These are phyloP conservation scores for Pelmatolapia mariae DNA, from an alignment of 2,113 vertebrate genomes.

Conservation along the genomic window DNA sequence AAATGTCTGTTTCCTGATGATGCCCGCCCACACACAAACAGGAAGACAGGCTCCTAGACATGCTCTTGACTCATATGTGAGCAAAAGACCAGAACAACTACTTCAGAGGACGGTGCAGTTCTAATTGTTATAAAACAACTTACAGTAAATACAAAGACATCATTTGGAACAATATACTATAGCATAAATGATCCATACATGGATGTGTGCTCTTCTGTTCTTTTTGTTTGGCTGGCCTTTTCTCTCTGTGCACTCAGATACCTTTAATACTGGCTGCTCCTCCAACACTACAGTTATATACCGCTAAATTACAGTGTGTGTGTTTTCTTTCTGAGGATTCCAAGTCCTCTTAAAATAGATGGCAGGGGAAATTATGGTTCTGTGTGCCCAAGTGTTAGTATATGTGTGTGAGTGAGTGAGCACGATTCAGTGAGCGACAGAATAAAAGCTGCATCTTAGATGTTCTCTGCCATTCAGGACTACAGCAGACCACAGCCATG, in stretches of 20 bases:
- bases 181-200: neutral
- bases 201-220: neutral
- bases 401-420: neutral
- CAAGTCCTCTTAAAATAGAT: slow-evolving; percentile 57
- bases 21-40: neutral
- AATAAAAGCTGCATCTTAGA: neutral
- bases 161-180: neutral
- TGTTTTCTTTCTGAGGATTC: slow-evolving; percentile 15
- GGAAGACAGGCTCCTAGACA: neutral
- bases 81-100: neutral
- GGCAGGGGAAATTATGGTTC: slow-evolving; percentile 37
- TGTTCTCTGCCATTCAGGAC: neutral
- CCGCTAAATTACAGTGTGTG: slow-evolving; percentile 58
- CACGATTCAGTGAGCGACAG: neutral
- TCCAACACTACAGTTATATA: slow-evolving; percentile 15
- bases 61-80: neutral
- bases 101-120: neutral
- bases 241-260: slow-evolving; percentile 7
- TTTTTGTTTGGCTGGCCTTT: neutral
- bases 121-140: neutral
- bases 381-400: neutral
- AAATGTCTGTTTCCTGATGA: neutral
- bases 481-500: neutral
- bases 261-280: slow-evolving; percentile 3
- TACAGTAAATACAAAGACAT: neutral